phyloP scores from a whole-genome alignment of 2,113 vertebrate genomes.

The Charadrius vociferus region DNA sequence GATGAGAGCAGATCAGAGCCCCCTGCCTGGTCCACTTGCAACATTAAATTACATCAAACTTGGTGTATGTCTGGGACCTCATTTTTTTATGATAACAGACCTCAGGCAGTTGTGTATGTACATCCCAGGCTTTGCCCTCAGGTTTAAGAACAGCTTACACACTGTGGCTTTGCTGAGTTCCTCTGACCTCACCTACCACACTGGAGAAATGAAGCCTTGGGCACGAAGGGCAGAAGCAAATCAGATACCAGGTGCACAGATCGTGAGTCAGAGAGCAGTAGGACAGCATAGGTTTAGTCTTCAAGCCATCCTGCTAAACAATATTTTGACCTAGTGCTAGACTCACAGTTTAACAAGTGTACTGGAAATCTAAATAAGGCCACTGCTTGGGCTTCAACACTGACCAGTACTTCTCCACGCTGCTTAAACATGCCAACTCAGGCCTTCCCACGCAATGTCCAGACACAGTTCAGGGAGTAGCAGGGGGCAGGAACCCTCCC shows the following conservation, averaged over 20 bases:
- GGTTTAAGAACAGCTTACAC: background rate
- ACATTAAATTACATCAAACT: background rate
- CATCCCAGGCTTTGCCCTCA: background rate
- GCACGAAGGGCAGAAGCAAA: background rate
- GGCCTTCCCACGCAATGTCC: background rate
- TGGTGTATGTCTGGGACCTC: background rate
- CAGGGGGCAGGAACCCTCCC: background rate
- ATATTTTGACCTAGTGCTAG: background rate
- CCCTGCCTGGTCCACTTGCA: fast-evolving
- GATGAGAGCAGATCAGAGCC: background rate
- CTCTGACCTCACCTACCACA: background rate
- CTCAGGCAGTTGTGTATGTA: background rate
- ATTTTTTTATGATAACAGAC: background rate
- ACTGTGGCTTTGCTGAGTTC: background rate
- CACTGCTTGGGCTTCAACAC: background rate
- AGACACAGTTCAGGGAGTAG: background rate
- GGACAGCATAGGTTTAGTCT: background rate
- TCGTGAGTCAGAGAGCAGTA: background rate
- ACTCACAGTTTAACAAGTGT: background rate
- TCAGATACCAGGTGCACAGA: background rate
- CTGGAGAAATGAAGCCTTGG: background rate
- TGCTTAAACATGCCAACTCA: background rate
- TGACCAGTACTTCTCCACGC: no score
- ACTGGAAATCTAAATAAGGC: background rate
- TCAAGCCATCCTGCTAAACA: background rate